Percentiles rank a stretch among this genome's conserved stretches.
Conservation (phyloP, 2,888 invertebrate genomes). For the Chrysomela aeneicollis region DNA sequence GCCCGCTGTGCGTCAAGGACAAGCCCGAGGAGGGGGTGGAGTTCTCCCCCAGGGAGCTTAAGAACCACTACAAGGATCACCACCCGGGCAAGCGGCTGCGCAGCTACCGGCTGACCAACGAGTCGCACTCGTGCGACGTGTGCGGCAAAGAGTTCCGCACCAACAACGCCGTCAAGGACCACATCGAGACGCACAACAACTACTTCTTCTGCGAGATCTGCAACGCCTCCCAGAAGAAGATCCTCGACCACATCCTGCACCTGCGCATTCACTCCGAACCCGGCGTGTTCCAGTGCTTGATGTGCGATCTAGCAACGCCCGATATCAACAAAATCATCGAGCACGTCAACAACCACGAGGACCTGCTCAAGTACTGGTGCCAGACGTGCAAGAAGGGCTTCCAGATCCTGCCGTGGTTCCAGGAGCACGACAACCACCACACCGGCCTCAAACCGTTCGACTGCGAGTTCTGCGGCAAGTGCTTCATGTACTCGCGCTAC, state of each 20-base stretch:
- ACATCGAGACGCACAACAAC: constrained; percentile 58
- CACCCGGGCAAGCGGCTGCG: constrained; percentile 52
- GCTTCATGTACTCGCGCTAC: constrained; percentile 61
- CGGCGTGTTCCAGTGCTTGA: constrained; percentile 55
- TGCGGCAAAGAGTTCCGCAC: constrained; percentile 57
- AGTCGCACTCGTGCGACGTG: constrained; percentile 54
- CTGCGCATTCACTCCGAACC: constrained; percentile 54
- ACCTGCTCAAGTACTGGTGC: constrained; percentile 63
- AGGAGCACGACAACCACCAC: constrained; percentile 68
- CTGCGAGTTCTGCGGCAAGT: constrained; percentile 65
- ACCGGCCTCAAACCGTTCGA: constrained; percentile 65
- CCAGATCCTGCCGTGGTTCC: constrained; percentile 65
- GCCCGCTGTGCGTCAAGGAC: constrained; percentile 49
- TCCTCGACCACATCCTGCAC: constrained; percentile 57
- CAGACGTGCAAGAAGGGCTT: constrained; percentile 66
- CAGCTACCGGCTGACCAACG: constrained; percentile 45
- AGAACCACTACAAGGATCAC: constrained; percentile 49
- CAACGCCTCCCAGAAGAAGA: constrained; percentile 55
- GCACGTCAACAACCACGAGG: constrained; percentile 56
- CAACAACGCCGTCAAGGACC: constrained; percentile 54
- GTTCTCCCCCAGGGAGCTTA: constrained; percentile 48
- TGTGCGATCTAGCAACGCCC: constrained; percentile 56
- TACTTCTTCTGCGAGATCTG: constrained; percentile 58
- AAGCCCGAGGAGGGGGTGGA: constrained; percentile 49
- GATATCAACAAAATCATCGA: constrained; percentile 55